Conservation (phyloP, 1,140 invertebrate genomes). For the Uloborus diversus region DNA sequence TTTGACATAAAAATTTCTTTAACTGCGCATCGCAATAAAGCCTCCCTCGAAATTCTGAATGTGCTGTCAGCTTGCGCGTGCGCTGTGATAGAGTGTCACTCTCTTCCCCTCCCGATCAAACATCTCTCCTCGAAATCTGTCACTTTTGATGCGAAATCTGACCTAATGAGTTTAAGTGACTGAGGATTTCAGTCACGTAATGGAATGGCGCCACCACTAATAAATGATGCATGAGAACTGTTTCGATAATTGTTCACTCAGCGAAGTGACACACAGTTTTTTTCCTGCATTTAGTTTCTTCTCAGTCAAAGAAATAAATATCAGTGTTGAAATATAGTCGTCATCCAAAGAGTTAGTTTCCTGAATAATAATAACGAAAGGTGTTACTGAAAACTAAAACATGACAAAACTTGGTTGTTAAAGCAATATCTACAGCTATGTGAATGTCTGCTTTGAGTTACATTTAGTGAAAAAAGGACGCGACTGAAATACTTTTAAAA, state of each 20-base stretch:
- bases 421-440: too few species aligned
- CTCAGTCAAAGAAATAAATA: too few species aligned
- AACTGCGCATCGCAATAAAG: neutral
- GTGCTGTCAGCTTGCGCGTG: neutral
- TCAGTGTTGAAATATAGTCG: too few species aligned
- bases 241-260: neutral
- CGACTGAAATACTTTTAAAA: too few species aligned
- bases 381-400: too few species aligned
- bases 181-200: neutral
- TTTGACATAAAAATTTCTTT: constrained; percentile 1
- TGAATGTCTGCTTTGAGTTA: too few species aligned
- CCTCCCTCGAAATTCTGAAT: neutral
- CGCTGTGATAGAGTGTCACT: neutral
- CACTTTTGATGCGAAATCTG: constrained; percentile 20
- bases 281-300: too few species aligned
- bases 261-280: too few species aligned
- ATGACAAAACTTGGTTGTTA: too few species aligned
- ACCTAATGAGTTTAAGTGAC: neutral
- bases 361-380: too few species aligned
- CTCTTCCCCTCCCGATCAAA: neutral
- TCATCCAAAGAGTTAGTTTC: too few species aligned
- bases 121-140: constrained; percentile 1
- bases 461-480: too few species aligned
- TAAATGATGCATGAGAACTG: neutral
- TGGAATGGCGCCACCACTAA: neutral